Percentiles rank a stretch among this genome's conserved stretches.
These are phyloP conservation scores for Chaetoderma sp. DNA, from an alignment of 2,888 invertebrate genomes.

Conservation along the genomic window DNA sequence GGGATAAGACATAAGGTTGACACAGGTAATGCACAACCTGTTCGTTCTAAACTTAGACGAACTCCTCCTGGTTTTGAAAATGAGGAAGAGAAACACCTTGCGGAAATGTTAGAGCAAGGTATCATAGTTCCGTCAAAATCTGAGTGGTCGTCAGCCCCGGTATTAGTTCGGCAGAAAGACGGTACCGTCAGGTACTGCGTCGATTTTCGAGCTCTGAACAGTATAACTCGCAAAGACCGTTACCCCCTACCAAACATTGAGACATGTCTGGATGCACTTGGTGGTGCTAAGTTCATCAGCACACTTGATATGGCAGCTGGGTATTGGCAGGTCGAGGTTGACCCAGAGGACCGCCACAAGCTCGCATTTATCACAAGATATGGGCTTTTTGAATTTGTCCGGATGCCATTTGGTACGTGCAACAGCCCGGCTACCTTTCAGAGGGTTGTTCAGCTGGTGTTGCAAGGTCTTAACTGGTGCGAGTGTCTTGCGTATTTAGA, in stretches of 20 bases:
- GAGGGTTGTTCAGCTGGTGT: background rate
- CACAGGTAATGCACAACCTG: background rate
- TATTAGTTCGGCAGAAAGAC: background rate
- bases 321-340: conserved; percentile 15
- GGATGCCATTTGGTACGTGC: background rate
- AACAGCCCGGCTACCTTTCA: background rate
- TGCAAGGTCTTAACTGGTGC: conserved; percentile 3
- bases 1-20: conserved; percentile 1
- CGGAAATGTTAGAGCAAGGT: background rate
- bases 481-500: conserved; percentile 5
- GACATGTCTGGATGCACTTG: background rate
- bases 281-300: background rate
- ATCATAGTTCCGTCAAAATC: background rate
- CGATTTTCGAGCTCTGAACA: background rate
- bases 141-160: background rate
- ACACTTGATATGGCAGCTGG: conserved; percentile 22
- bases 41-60: background rate
- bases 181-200: background rate
- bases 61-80: background rate
- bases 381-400: background rate
- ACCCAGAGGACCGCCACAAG: conserved; percentile 18
- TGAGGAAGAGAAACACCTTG: conserved; percentile 13
- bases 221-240: background rate
- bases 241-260: background rate
- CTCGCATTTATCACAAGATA: conserved; percentile 14